Base-by-base conservation (phyloP, 37 sponge, comb jelly and placozoan species). In the Theonella swinhoei region DNA sequence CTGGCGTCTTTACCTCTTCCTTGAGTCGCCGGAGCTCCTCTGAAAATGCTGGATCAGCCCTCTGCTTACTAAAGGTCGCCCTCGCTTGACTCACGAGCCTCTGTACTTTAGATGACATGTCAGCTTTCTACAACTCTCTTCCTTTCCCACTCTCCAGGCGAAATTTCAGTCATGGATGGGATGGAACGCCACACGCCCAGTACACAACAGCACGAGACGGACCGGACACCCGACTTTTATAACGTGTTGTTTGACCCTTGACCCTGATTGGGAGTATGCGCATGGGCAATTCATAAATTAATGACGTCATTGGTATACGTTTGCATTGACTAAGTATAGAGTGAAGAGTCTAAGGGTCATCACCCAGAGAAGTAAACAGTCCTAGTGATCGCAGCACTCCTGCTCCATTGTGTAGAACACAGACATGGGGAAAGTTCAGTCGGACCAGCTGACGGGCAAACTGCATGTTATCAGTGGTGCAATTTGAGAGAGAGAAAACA, bases 371-470 rank as follows among this genome's bases (percentile, higher is more conserved):
- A 9, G 84, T 61, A 19, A 95, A 79, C 4, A 95, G 84, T 0
- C 95, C 95, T 0, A 89, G 66, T 30, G 80, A 62, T 43, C 90
- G 80, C 64, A 95, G 68, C 14, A 81, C 65, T 20, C 78, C 81
- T 69, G 92, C 83, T 40, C 91, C 94, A 8, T 83, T 89, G 33
- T 88, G 69, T 1, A 97, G 81, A 0, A 89, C 86, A 83, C 95
- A 94, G 42, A 97, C 95, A 37, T 83, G 80, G 39, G 82, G 88
- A 74, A 84, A 92, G 59, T 76, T 39, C 62, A 87, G 42, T 29
- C 86, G 30, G 43, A 97, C 88, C 72, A 97, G 84, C 67, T 87
- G 87, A 9, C 92, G 68, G 61, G 90, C 93, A 92, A 97, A 94
- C 96, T 95, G 82, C 4, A 89, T 7, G 33, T 9, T 66, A 29